Conservation (phyloP, 2,888 invertebrate species). For the Oithona nana region DNA sequence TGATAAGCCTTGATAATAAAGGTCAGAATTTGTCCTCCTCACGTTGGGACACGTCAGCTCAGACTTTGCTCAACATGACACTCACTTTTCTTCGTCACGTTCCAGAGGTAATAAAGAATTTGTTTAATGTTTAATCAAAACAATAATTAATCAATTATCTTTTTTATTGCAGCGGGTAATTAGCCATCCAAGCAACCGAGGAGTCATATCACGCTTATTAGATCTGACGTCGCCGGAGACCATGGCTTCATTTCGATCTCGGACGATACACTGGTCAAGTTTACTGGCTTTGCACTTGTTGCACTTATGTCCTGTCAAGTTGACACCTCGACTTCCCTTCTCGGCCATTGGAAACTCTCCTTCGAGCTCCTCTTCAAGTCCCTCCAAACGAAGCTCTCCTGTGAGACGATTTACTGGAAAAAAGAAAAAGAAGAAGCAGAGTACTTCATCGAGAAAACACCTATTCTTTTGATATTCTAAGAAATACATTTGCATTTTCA, state of each 20-base stretch:
- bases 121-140: neutral
- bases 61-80: neutral
- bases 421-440: neutral
- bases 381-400: neutral
- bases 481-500: neutral
- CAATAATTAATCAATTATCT: too few relatives aligned
- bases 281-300: neutral
- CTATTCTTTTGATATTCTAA: neutral
- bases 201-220: neutral
- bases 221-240: neutral
- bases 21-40: neutral
- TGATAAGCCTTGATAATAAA: neutral
- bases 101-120: neutral
- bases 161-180: neutral
- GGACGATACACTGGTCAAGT: neutral
- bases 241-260: neutral
- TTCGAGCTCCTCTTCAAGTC: neutral
- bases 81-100: neutral
- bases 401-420: neutral
- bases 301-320: neutral
- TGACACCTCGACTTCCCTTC: neutral
- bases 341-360: neutral
- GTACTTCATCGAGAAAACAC: neutral
- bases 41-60: neutral
- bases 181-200: neutral